These are phyloP conservation scores for Diorhabda carinulata DNA, from an alignment of 1,140 invertebrate species.

Conservation along the genomic window DNA sequence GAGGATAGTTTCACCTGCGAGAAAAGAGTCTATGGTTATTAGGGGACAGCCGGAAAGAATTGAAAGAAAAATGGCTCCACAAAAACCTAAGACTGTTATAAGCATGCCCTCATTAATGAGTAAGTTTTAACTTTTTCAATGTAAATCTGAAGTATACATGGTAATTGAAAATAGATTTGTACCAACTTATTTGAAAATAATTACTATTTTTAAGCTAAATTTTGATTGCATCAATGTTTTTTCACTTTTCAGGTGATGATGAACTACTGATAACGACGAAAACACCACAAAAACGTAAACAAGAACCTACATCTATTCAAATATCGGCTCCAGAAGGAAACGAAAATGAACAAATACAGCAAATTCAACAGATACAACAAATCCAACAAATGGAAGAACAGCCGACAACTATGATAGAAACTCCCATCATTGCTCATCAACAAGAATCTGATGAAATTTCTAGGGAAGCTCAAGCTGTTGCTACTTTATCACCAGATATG, in stretches of 20 bases:
- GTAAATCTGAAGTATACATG: no score
- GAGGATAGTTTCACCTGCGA: slow-evolving; percentile 6
- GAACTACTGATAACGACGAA: background rate
- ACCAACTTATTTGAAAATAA: no score
- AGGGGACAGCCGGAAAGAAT: slow-evolving; percentile 13
- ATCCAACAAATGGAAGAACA: no score
- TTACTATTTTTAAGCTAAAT: no score
- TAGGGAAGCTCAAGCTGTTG: slow-evolving; percentile 9
- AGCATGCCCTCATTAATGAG: slow-evolving; percentile 39
- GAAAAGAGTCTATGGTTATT: slow-evolving; percentile 11
- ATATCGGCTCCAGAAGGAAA: slow-evolving; percentile 10
- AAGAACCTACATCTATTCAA: background rate
- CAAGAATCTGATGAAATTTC: slow-evolving; percentile 13
- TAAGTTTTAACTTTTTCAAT: slow-evolving; percentile 4
- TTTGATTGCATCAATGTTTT: background rate
- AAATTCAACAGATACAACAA: background rate
- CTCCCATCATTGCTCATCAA: slow-evolving; percentile 17
- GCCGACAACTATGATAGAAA: no score
- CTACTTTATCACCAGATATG: slow-evolving; percentile 26
- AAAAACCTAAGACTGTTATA: slow-evolving; percentile 35
- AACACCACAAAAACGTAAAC: slow-evolving; percentile 9
- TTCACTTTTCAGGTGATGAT: slow-evolving; percentile 23
- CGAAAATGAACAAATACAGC: background rate
- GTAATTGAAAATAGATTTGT: no score
- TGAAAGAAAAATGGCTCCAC: slow-evolving; percentile 10